Conservation (phyloP, 2,888 invertebrate genomes). For the Stomorhina lunata region DNA sequence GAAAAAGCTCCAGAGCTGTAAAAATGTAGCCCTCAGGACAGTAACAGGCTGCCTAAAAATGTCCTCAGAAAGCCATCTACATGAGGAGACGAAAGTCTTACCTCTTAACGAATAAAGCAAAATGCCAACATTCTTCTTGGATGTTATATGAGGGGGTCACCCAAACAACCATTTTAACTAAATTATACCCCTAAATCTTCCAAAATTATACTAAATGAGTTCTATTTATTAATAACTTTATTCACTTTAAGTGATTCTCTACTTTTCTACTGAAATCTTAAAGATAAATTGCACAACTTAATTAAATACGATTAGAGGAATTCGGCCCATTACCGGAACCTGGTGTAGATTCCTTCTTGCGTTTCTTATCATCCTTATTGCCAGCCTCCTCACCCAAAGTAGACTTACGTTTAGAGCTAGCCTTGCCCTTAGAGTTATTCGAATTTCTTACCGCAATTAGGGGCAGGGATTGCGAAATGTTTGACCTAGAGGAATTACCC, state of each 20-base stretch:
- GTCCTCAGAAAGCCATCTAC: too few relatives aligned
- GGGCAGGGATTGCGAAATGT: constrained; percentile 2
- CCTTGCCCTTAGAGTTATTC: background rate
- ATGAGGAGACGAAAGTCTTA: too few relatives aligned
- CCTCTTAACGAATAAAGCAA: too few relatives aligned
- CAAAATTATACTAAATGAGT: background rate
- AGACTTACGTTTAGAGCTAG: constrained; percentile 45
- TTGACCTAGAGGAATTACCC: background rate
- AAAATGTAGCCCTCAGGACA: too few relatives aligned
- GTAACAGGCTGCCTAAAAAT: too few relatives aligned
- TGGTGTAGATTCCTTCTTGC: constrained; percentile 25
- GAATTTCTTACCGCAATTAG: background rate
- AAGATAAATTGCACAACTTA: background rate
- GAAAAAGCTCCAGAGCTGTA: too few relatives aligned
- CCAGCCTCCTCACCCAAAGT: background rate
- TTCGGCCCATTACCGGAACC: background rate
- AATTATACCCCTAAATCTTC: background rate
- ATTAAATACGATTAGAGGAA: constrained; percentile 39
- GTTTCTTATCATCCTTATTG: constrained; percentile 53
- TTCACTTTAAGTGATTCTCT: constrained; percentile 33
- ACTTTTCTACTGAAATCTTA: background rate
- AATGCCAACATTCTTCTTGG: too few relatives aligned
- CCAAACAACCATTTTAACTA: background rate
- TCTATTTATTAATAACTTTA: background rate
- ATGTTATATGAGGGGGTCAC: too few relatives aligned